Percentiles rank a stretch among this genome's conserved stretches.
Conservation (phyloP, 1,140 invertebrate species). For the Sarcophaga bullata region DNA sequence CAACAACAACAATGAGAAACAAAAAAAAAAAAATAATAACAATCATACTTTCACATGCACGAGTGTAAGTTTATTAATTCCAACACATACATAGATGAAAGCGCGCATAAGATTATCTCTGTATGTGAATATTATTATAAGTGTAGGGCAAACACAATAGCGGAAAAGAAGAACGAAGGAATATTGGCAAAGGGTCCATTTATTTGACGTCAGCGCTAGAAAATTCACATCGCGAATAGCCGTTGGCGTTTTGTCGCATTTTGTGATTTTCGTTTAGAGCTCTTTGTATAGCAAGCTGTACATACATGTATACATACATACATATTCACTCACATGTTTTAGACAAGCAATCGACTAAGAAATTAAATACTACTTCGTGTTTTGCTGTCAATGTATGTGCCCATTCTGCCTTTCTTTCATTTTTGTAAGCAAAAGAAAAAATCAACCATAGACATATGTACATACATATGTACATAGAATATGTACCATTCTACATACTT, state of each 20-base stretch:
- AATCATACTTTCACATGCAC: background rate
- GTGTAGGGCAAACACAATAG: slow-evolving; percentile 18
- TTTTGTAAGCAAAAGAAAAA: too few relatives aligned
- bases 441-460: too few relatives aligned
- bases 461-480: too few relatives aligned
- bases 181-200: slow-evolving; percentile 35
- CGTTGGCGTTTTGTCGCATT: slow-evolving; percentile 36
- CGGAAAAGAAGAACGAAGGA: background rate
- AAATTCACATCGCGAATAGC: slow-evolving; percentile 34
- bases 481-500: too few relatives aligned
- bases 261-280: slow-evolving; percentile 12
- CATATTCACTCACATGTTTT: slow-evolving; percentile 26
- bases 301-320: too few relatives aligned
- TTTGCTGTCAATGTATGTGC: background rate
- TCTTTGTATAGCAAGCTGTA: background rate
- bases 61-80: background rate
- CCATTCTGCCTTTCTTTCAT: background rate
- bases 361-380: slow-evolving; percentile 37
- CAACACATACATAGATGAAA: background rate
- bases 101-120: background rate
- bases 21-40: too few relatives aligned
- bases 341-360: slow-evolving; percentile 36
- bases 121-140: background rate
- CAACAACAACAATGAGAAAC: background rate
- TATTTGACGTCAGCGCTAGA: slow-evolving; percentile 10